Base-by-base conservation (phyloP, 2,797 vertebrate genomes). In the Borostomias antarcticus region DNA sequence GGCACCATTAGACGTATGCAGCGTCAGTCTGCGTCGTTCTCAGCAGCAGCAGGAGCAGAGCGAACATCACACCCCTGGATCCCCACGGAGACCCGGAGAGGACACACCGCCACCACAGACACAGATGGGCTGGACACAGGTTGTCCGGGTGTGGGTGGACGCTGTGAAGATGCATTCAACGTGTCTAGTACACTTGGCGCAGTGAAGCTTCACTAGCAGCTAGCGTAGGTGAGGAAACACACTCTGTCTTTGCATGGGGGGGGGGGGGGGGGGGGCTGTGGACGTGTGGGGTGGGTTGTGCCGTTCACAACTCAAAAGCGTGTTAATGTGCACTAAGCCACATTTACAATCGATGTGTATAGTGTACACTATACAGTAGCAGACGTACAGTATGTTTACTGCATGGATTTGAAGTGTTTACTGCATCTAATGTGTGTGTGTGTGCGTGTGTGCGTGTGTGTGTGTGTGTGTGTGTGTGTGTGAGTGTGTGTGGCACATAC, bases 1-100 rank as follows among this genome's bases (percentile, higher is more conserved):
- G 80, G 81, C 79, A 72, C 80, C 81, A 84, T 86, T 81, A 68
- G 85, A 83, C 84, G 75, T 81, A 80, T 81, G 86, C 83, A 79
- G 81, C 61, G 62, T 88, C 81, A 81, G 81, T 81, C 77, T 62
- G 60, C 58, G 64, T 66, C 25, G 50, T 51, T 51, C 7, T 5
- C 7, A 35, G 9, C 28, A 56, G 54, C 48, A 74, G 62, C 25
- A 57, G 52, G 64, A 50, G 59, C 70, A 67, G 30, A 72, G 67
- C 2, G 7, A 15, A 3, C n/a, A n/a, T n/a, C n/a, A n/a, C n/a
- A n/a, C n/a, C n/a, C n/a, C n/a, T n/a, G n/a, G n/a, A n/a, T n/a
- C n/a, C n/a, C n/a, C n/a, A 40, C 11, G 5, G 37, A 40, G 37
- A 40, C 2, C 11, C 2, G 2, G 37, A 15, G 11, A 40, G 6